Evolutionary conservation across 2,113 vertebrate genomes (phyloP).

Genomic region (Sisor rabdophorus): DNA sequence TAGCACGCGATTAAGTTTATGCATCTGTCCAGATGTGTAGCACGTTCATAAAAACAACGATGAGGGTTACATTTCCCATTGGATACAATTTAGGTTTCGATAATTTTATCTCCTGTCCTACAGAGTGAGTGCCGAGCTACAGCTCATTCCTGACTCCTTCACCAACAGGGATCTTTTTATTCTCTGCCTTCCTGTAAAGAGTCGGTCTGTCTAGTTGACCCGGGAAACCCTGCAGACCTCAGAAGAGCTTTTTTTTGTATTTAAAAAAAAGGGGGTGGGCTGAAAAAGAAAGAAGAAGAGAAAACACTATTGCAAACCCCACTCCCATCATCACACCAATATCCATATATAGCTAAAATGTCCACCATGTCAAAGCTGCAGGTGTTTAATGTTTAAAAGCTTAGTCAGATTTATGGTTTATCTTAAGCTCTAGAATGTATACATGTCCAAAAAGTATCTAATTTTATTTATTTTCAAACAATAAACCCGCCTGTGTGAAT

Average conservation of each 20-base stretch:
- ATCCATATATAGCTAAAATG: constrained; percentile 24
- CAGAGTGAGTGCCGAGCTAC: constrained; percentile 23
- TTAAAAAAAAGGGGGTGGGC: neutral
- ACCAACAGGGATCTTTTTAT: constrained; percentile 24
- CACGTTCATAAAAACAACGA: neutral
- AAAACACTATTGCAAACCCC: neutral
- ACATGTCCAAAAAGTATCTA: neutral
- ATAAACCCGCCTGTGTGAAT: neutral
- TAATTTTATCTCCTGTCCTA: constrained; percentile 3
- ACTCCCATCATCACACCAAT: constrained; percentile 24
- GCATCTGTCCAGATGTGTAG: neutral
- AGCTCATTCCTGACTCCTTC: constrained; percentile 26
- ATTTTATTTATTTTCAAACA: neutral
- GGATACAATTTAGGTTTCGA: neutral
- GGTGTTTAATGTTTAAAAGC: constrained; percentile 24
- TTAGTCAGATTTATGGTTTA: constrained; percentile 5
- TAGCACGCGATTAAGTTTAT: neutral
- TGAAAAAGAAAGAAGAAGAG: neutral
- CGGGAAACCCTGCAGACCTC: constrained; percentile 15
- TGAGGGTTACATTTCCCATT: constrained; percentile 14
- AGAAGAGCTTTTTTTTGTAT: too few species aligned
- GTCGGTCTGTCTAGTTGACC: constrained; percentile 24
- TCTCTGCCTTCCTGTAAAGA: constrained; percentile 17
- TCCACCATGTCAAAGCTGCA: constrained; percentile 44
- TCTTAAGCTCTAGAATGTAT: neutral